Base-by-base conservation (phyloP, 2,888 invertebrate genomes). In the Dioctria rufipes region DNA sequence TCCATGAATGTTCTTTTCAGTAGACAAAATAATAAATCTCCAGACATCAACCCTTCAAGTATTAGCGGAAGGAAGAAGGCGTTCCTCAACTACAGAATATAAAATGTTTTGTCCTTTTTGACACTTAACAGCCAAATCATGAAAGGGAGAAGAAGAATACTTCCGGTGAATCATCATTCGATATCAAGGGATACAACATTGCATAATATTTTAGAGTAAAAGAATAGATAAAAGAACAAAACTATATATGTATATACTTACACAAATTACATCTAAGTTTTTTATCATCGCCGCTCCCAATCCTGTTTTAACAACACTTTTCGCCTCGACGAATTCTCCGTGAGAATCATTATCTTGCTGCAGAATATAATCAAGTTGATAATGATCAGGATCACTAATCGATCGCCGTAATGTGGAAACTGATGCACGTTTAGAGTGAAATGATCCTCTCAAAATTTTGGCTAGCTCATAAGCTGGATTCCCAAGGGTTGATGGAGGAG, bases 341-440 rank as follows among this genome's bases (percentile, higher is more conserved):
- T 54, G 49, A 66, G 13, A 11, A n/a, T 9, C 67, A 46, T 9
- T 40, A 39, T 43, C 60, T 37, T 73, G 54, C 51, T 73, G 58
- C 13, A 80, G 25, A 13, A 54, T 46, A 40, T 73, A 49, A 37
- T 77, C 46, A 2, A 73, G 25, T 84, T 88, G 85, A 83, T 87
- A 83, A 73, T 85, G 85, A 82, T 88, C 88, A 43, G 88, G 88
- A 84, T 88, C 88, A 82, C 89, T 89, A 40, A 88, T 83, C 3
- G 89, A 89, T 39, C 89, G 86, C 3, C 88, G 86, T 51, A 89
- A 81, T 3, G 86, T 85, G 4, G 87, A 85, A 40, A 89, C 85
- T 25, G 88, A 87, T 6, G 89, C 89, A 11, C 87, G 86, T 77
- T 87, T 88, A 40, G 88, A 86, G 78, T 87, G 86, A 79, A 88